Evolutionary conservation across 2,113 vertebrate species (phyloP).

Genomic region (Anguilla rostrata): DNA sequence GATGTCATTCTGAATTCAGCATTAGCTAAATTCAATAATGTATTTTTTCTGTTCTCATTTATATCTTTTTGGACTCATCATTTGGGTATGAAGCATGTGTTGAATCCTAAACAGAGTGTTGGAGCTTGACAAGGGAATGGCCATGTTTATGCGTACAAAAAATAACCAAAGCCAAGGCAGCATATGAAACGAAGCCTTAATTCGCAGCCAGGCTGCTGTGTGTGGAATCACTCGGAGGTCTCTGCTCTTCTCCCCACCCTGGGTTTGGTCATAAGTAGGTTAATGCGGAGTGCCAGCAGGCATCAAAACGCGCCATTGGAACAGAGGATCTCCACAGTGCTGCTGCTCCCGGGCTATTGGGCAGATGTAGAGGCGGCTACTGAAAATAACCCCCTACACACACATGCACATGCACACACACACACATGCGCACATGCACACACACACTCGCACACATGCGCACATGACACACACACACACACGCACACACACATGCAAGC

Average conservation of each 20-base stretch:
- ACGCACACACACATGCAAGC: not conserved
- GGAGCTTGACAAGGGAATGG: no score
- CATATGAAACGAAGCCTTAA: not conserved
- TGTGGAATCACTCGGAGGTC: slow-evolving; percentile 25
- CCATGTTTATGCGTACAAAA: no score
- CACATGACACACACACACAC: not conserved
- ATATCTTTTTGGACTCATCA: no score
- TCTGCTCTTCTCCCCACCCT: not conserved
- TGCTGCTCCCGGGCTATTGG: no score
- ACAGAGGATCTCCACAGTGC: not conserved
- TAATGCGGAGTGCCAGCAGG: slow-evolving; percentile 27
- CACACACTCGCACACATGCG: not conserved
- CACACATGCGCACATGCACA: not conserved
- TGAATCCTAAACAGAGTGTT: not conserved
- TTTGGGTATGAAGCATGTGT: not conserved
- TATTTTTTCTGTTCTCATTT: no score
- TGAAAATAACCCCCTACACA: not conserved
- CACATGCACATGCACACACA: not conserved
- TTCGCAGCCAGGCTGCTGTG: slow-evolving; percentile 13
- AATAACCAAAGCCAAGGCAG: not conserved
- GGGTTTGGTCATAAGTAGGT: slow-evolving; percentile 25
- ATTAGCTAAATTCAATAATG: no score
- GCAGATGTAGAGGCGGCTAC: not conserved
- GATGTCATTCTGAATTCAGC: no score
- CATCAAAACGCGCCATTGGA: not conserved